Evolutionary conservation across 2,113 vertebrate species (phyloP), one percentile per base, ranked within the genome.

Genomic region (Vireo altiloquus): DNA sequence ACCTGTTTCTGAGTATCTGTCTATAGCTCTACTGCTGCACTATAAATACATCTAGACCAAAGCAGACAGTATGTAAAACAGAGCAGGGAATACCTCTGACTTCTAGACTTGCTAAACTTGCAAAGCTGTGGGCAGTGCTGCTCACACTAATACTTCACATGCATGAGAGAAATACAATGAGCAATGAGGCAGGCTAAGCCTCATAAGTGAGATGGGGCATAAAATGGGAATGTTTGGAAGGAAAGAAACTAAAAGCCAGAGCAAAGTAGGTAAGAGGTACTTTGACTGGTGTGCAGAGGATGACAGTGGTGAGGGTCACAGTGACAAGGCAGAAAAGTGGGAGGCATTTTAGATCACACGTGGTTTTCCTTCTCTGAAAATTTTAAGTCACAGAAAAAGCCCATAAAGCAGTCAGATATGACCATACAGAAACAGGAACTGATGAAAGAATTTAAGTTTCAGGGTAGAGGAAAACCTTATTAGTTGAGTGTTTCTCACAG

Each of bases 361-460:
- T 50, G 82, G 72, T 83, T 95, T 96, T 93, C 52, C 44, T 82
- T 78, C 64, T 78, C 47, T 61, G 63, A 87, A 95, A 88, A 47
- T 87, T 90, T 90, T 77, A 80, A 90, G 88, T 95, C 90, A 92
- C 9, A 90, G 82, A 88, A 95, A 95, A 95, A 94, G 44, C 56
- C 63, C 52, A 0, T 35, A 72, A 49, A 83, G 22, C 52, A 95
- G 86, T 88, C 68, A 87, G 75, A 68, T 93, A 82, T 90, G 53
- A 83, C 53, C 82, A 49, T n/a, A 86, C 13, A 96, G 79, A 87
- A 96, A 90, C 47, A 94, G 69, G 80, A 93, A 90, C 64, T 1
- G 2, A 64, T 64, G 33, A 92, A 80, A 86, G 22, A 94, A 69
- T 60, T 40, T 31, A 64, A 72, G 47, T 39, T n/a, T 53, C 1